phyloP scores from a whole-genome alignment of 2,113 vertebrate species.

The Tonatia bakeri region DNA sequence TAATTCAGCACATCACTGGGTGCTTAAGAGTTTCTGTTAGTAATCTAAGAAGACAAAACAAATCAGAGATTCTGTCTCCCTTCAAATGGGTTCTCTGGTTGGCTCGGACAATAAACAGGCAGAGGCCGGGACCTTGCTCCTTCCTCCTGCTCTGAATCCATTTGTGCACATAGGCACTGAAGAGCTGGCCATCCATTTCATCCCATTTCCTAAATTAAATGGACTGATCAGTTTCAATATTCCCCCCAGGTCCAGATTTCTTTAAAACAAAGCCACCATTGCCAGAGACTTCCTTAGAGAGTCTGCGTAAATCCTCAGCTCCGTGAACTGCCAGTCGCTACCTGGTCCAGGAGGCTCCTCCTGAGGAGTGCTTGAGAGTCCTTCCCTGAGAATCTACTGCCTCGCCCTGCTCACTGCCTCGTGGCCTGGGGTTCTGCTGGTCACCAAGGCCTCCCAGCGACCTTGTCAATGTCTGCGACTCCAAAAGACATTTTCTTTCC shows the following conservation, averaged over 20 bases:
- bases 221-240: constrained; percentile 66
- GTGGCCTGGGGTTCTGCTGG: not conserved
- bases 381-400: not conserved
- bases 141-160: not conserved
- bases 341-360: not conserved
- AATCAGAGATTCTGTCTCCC: constrained; percentile 40
- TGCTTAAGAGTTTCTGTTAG: constrained; percentile 67
- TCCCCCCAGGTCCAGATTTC: constrained; percentile 25
- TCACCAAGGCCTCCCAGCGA: not conserved
- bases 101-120: not conserved
- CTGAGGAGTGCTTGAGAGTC: not conserved
- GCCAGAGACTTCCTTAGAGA: not conserved
- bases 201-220: constrained; percentile 69
- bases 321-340: not conserved
- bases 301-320: not conserved
- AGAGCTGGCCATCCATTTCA: not conserved
- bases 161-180: not conserved
- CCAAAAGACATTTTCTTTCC: not conserved
- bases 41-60: constrained; percentile 75
- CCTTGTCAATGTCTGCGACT: not conserved
- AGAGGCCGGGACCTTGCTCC: not conserved
- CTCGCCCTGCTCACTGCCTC: not conserved
- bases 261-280: constrained; percentile 38
- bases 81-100: not conserved
- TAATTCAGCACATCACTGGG: constrained; percentile 54